Conservation (phyloP, 2,888 invertebrate genomes). For the Hydriomena furcata region DNA sequence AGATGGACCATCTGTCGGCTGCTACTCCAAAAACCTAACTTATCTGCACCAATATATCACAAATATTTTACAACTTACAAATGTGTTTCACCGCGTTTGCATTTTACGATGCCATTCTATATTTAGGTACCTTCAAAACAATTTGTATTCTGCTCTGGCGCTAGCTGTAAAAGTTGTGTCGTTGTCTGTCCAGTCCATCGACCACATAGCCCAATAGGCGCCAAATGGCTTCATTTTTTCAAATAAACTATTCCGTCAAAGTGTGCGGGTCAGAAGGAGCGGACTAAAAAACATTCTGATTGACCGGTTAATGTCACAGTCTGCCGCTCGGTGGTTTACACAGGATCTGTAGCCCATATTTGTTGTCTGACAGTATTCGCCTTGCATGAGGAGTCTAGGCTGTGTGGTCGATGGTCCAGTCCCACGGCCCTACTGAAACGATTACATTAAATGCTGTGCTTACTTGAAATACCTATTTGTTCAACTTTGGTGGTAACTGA, state of each 20-base stretch:
- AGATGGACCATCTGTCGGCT: background rate
- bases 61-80: constrained; percentile 52
- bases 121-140: constrained; percentile 49
- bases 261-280: too few relatives aligned
- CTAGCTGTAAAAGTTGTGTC: constrained; percentile 62
- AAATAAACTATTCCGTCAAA: too few relatives aligned
- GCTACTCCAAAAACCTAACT: constrained; percentile 13
- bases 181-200: constrained; percentile 42
- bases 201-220: too few relatives aligned
- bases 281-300: too few relatives aligned
- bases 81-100: constrained; percentile 57
- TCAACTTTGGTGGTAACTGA: too few relatives aligned
- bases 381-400: constrained; percentile 64
- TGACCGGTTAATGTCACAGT: too few relatives aligned
- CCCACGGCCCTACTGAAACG: constrained; percentile 29
- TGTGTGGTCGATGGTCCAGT: constrained; percentile 42
- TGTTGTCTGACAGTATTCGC: too few relatives aligned
- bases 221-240: too few relatives aligned
- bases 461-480: background rate
- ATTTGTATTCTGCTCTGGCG: constrained; percentile 71
- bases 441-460: constrained; percentile 3
- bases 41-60: constrained; percentile 50
- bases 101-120: constrained; percentile 63
- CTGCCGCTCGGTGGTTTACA: too few relatives aligned
- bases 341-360: too few relatives aligned